Conservation (phyloP, 1,140 invertebrate species). For the Atta cephalotes region DNA sequence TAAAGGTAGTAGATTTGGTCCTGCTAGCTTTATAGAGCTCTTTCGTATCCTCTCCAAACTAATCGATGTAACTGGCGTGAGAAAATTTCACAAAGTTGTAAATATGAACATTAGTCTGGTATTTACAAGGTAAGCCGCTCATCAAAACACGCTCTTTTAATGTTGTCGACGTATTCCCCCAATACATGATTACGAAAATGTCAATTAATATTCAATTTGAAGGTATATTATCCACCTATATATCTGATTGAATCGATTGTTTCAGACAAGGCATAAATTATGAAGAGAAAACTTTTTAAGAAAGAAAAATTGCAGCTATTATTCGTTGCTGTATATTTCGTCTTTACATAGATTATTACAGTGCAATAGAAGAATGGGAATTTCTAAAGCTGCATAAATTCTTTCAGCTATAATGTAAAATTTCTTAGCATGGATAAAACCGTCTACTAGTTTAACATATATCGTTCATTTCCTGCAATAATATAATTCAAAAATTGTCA, state of each 20-base stretch:
- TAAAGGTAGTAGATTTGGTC: no score
- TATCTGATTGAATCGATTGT: neutral
- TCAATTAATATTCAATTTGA: neutral
- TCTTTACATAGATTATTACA: neutral
- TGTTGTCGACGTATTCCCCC: constrained; percentile 23
- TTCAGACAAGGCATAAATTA: neutral
- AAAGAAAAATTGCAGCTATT: constrained; percentile 12
- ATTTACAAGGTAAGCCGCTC: neutral
- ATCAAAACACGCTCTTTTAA: constrained; percentile 36
- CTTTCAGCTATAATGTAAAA: neutral
- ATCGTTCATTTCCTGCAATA: no score
- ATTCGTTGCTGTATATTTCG: neutral
- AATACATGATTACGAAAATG: constrained; percentile 66
- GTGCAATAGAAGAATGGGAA: neutral
- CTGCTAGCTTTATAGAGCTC: no score
- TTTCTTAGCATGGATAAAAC: neutral
- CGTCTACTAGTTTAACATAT: no score
- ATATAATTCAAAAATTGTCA: no score
- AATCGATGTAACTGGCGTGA: neutral
- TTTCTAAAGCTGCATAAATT: neutral
- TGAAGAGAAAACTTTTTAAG: neutral
- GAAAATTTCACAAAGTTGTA: neutral
- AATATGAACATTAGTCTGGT: neutral
- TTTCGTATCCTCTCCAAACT: neutral
- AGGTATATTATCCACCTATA: neutral